These are phyloP conservation scores for Ursus arctos DNA, from an alignment of 2,113 vertebrate species.

Conservation along the genomic window DNA sequence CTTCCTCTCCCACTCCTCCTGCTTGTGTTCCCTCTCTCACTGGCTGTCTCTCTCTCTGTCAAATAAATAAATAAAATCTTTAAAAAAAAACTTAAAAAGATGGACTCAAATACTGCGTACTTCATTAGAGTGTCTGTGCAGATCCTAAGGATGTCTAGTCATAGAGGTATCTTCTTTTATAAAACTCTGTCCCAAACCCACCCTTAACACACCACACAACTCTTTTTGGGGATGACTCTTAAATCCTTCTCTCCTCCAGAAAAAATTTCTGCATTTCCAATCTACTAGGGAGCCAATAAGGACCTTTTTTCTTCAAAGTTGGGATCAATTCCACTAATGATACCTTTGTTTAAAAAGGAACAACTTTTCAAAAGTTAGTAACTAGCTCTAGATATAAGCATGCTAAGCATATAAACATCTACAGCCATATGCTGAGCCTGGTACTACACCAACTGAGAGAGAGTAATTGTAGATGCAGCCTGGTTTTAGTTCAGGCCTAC, in stretches of 20 bases:
- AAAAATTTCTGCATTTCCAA: constrained; percentile 17
- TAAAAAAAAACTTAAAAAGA: not conserved
- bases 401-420: not conserved
- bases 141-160: not conserved
- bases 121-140: not conserved
- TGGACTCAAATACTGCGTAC: not conserved
- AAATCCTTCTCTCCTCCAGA: not conserved
- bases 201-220: not conserved
- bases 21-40: too few species aligned
- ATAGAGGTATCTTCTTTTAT: not conserved
- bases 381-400: not conserved
- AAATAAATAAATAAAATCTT: too few species aligned
- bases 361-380: constrained; percentile 9
- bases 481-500: not conserved
- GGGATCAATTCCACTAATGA: not conserved
- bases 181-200: not conserved
- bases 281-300: not conserved
- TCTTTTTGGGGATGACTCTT: not conserved
- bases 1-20: too few species aligned
- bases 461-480: not conserved
- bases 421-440: not conserved
- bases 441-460: not conserved
- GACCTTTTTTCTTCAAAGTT: not conserved
- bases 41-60: too few species aligned
- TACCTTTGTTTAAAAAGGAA: not conserved